Base-by-base conservation (phyloP, 2,797 vertebrate species). In the Smutsia temminckii region DNA sequence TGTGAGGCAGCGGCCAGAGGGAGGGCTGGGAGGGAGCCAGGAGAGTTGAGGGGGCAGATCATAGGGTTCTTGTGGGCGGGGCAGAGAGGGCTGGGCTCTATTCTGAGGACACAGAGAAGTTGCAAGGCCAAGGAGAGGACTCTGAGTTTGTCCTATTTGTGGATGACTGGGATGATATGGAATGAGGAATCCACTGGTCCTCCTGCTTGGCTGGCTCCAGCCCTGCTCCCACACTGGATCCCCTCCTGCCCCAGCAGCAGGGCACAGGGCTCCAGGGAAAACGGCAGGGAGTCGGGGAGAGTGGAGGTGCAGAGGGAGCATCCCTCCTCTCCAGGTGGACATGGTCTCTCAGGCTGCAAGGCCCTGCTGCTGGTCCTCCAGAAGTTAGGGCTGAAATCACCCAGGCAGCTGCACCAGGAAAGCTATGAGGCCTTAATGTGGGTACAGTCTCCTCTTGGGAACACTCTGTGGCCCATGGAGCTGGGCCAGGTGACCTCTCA, bases 261-360 rank as follows among this genome's bases (percentile, higher is more conserved):
- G 78, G 40, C 57, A 32, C 42, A 29, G 55, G 32, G 78, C 20
- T 89, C 49, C 25, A 25, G 75, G 40, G 57, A 66, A 57, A 78
- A 37, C 2, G 37, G 18, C 81, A 25, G 13, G 57, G 77, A 57
- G 5, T n/a, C 86, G 55, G 63, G 74, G 34, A 10, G 17, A 9
- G 1, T 2, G 9, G 51, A 53, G 17, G 20, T 17, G 6, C 23
- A 21, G 49, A 51, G 83, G 80, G n/a, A 74, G 37, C 29, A 23
- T 16, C 20, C 9, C 2, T 40, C 29, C 14, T 69, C 49, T 84
- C 20, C 49, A 29, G 9, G 13, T 46, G 59, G 29, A 34, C 11
- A 4, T 16, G 0, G 6, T n/a, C 9, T 55, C 40, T 14, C 0
- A 2, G 74, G 46, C n/a, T 16, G 7, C 9, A n/a, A 57, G 77